Conservation (phyloP, 2,113 vertebrate genomes). For the Channa maculata region DNA sequence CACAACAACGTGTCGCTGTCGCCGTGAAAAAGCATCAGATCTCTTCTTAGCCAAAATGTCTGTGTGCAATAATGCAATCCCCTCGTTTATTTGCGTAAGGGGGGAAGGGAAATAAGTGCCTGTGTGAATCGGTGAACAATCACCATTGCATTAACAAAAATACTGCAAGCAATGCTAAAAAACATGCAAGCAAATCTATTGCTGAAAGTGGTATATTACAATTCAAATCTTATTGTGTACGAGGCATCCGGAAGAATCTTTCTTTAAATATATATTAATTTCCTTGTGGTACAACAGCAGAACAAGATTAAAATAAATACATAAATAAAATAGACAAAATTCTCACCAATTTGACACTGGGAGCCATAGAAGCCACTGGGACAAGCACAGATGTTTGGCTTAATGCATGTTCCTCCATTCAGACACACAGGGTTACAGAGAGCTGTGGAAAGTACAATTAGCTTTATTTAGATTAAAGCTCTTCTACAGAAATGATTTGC, state of each 20-base stretch:
- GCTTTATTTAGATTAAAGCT: not conserved
- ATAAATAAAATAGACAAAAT: not conserved
- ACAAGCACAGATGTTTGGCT: conserved; percentile 88
- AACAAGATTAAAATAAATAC: too few species aligned
- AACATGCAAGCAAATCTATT: too few species aligned
- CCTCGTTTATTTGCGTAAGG: too few species aligned
- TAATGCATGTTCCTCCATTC: conserved; percentile 91
- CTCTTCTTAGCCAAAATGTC: not conserved
- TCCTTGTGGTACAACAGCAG: not conserved
- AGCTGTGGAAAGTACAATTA: conserved; percentile 75
- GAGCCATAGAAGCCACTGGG: conserved; percentile 91
- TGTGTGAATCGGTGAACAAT: not conserved
- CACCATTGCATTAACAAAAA: not conserved
- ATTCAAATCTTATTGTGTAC: too few species aligned
- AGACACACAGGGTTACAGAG: conserved; percentile 90
- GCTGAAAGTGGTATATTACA: too few species aligned
- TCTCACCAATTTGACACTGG: conserved; percentile 90
- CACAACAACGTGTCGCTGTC: not conserved
- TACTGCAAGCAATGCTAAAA: too few species aligned
- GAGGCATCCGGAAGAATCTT: too few species aligned
- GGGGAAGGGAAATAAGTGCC: not conserved
- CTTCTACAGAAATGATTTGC: too few species aligned
- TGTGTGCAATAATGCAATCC: too few species aligned
- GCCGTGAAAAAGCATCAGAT: not conserved
- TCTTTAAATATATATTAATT: not conserved